Conservation (phyloP, 2,797 vertebrate species). For the Alectoris magna region DNA sequence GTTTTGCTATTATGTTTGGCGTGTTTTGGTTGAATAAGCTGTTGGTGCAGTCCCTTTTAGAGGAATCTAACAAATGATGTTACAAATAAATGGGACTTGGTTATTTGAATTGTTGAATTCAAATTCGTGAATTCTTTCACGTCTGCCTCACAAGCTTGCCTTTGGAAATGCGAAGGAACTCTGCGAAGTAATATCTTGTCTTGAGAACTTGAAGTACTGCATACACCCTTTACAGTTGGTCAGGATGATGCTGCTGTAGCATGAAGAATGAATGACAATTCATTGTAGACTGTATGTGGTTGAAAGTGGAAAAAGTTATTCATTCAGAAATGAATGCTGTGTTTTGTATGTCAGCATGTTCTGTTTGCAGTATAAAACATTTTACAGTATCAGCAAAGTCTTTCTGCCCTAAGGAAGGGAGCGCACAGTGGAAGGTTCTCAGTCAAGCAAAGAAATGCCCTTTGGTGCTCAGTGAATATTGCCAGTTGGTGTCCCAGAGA, state of each 20-base stretch:
- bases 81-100: neutral
- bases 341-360: neutral
- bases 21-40: neutral
- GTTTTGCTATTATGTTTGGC: neutral
- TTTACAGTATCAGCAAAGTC: neutral
- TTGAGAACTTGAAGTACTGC: neutral
- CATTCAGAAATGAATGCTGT: neutral
- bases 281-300: neutral
- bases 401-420: neutral
- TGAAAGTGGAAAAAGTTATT: neutral
- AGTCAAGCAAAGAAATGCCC: neutral
- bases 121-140: neutral
- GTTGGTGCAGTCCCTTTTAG: neutral
- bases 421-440: neutral
- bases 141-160: rapidly evolving
- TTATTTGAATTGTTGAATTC: neutral
- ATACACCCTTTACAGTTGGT: neutral
- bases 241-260: neutral
- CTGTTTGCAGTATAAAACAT: conserved; percentile 25
- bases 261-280: neutral
- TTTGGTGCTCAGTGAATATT: neutral
- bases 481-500: neutral
- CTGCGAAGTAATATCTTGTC: neutral
- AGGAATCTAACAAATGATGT: neutral
- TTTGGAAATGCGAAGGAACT: neutral